Base-by-base conservation (phyloP, 2,797 vertebrate genomes). In the Liparis tanakae region DNA sequence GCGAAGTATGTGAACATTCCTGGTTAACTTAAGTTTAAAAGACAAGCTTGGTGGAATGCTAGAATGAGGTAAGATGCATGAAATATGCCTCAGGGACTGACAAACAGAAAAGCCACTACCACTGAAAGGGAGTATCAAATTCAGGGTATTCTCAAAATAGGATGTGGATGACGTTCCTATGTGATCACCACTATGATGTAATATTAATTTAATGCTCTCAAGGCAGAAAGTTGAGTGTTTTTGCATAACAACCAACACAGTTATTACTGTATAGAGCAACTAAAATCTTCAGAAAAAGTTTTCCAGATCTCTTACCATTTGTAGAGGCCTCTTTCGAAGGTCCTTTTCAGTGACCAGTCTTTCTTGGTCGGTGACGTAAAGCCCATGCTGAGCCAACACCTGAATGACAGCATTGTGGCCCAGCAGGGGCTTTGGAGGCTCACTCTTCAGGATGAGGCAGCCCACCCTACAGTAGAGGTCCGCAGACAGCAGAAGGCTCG, bases 401-500 rank as follows among this genome's bases (percentile, higher is more conserved):
- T 99, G 98, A 92, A 99, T 96, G 83, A 99, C 96, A 20, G 96
- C 97, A 48, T 99, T 96, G 18, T 99, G 98, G 80, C 97, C 97
- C 89, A 97, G 81, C 79, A 98, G 95, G 0, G 96, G 96, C 85
- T 97, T 96, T 69, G 95, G 93, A 0, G 95, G 87, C 33, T 98
- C 96, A 9, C 94, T 98, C 92, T 95, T 96, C 75, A 99, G 95
- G 86, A 99, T 96, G 89, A 98, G 95, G 88, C 96, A 96, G 55
- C 96, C 96, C 3, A 98, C 97, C 55, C 96, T 94, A 87, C 97
- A 97, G 94, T 99, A 99, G 67, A 99, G 95, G 80, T 99, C 97
- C 0, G 97, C 96, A 1, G 98, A 99, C 17, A 99, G 95, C 68
- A 99, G 96, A 88, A 98, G 94, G 83, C 95, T 96, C 60, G 94